These are phyloP conservation scores for Beris chalybata DNA, from an alignment of 2,888 invertebrate species.

Conservation along the genomic window DNA sequence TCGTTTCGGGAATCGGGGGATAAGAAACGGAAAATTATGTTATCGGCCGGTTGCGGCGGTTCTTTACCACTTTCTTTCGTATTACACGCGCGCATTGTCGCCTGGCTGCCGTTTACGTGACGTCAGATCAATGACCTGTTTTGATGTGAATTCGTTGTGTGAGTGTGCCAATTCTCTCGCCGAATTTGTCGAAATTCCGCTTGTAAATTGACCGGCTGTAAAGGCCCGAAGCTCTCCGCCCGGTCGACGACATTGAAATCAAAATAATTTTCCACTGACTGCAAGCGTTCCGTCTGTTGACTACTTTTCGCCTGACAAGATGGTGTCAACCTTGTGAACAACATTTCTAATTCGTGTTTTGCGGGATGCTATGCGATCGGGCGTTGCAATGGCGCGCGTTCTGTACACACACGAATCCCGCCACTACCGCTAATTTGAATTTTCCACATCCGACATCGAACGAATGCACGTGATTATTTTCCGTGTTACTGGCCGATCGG, in stretches of 20 bases:
- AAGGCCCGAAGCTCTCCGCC: background rate
- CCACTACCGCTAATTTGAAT: background rate
- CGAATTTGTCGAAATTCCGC: background rate
- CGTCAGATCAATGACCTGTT: conserved; percentile 38
- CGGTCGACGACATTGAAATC: background rate
- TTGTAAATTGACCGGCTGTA: background rate
- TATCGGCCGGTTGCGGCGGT: background rate
- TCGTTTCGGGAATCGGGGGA: no score
- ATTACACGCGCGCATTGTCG: conserved; percentile 19
- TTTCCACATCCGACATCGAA: background rate
- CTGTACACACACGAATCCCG: background rate
- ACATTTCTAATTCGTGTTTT: no score
- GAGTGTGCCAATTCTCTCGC: conserved; percentile 16
- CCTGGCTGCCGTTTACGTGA: conserved; percentile 27
- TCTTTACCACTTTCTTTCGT: background rate
- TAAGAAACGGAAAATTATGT: no score
- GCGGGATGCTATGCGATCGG: background rate
- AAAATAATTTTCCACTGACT: background rate
- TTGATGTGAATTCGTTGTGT: conserved; percentile 1
- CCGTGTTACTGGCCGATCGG: no score
- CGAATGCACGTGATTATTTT: no score
- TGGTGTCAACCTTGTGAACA: no score
- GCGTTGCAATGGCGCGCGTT: conserved; percentile 18
- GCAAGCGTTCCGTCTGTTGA: background rate
- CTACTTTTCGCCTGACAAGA: no score